Evolutionary conservation across 2,113 vertebrate genomes (phyloP).

Genomic region (Varanus komodoensis): DNA sequence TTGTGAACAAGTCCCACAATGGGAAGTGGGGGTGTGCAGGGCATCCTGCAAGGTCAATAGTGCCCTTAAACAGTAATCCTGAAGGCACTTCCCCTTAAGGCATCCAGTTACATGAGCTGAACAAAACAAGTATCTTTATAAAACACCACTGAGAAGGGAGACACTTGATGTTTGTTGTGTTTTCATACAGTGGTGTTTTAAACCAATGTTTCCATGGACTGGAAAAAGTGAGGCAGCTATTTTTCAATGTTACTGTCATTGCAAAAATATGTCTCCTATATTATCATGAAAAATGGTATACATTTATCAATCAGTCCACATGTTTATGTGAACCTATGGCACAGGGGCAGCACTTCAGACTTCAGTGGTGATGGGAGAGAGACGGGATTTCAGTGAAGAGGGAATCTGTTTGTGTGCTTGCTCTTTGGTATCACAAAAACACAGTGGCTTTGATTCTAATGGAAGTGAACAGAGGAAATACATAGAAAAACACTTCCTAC

Average conservation of each 20-base stretch:
- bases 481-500: neutral
- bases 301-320: neutral
- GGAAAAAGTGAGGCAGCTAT: neutral
- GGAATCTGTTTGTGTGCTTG: neutral
- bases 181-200: neutral
- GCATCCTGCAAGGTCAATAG: neutral
- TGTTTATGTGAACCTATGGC: neutral
- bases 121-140: neutral
- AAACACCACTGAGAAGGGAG: neutral
- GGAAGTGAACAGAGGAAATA: neutral
- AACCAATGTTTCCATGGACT: neutral
- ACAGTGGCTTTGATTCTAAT: neutral
- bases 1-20: constrained; percentile 3
- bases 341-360: neutral
- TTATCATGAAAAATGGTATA: neutral
- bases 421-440: constrained; percentile 1
- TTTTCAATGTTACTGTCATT: neutral
- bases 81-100: neutral
- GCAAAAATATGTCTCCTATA: neutral
- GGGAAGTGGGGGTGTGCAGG: neutral
- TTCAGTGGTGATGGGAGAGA: neutral
- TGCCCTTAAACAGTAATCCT: neutral
- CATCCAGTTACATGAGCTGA: neutral
- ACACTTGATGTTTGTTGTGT: neutral
- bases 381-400: neutral